Percentiles rank a stretch among this genome's conserved stretches.
Evolutionary conservation across 1,140 invertebrate species (phyloP).

Genomic region (Trachymyrmex septentrionalis): DNA sequence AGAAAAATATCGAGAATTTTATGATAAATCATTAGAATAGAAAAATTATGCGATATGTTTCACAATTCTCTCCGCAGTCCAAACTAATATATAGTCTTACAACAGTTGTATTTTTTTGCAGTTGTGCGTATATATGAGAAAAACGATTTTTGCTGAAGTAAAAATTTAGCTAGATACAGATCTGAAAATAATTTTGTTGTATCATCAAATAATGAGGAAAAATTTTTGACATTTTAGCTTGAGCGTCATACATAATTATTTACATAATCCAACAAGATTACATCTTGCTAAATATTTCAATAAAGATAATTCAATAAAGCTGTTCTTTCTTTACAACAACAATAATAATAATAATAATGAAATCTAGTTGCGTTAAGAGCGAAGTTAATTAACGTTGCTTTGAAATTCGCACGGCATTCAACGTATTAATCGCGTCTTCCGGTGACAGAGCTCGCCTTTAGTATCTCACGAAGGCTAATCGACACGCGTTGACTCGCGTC

Average conservation of each 20-base stretch:
- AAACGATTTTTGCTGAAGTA: no score
- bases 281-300: no score
- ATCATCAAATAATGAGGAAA: no score
- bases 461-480: slow-evolving; percentile 34
- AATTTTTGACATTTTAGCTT: no score
- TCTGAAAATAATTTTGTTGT: no score
- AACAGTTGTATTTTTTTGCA: background rate
- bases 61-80: background rate
- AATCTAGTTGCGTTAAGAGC: background rate
- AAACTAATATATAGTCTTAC: background rate
- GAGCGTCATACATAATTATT: no score
- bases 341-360: background rate
- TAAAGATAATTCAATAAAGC: no score
- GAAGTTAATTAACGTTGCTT: background rate
- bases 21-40: background rate
- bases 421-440: slow-evolving; percentile 26
- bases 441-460: background rate
- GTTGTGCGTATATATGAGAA: no score
- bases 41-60: background rate
- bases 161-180: no score
- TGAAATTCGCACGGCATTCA: background rate
- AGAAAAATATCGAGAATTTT: background rate
- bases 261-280: no score
- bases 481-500: slow-evolving; percentile 8
- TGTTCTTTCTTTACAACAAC: no score